Conservation (phyloP, 2,888 invertebrate species). For the Phragmatobia fuliginosa region DNA sequence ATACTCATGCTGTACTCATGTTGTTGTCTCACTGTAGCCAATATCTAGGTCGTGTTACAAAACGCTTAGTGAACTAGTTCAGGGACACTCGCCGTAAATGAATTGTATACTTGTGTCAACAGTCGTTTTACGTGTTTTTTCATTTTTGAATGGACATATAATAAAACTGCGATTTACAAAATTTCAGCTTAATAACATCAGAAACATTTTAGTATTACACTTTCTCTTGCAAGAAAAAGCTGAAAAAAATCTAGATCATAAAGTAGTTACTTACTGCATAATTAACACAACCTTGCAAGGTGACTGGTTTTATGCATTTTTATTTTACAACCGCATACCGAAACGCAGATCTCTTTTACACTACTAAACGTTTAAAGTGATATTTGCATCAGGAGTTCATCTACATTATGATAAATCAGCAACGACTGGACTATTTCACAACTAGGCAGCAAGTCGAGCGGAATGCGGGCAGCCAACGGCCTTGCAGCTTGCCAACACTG, state of each 20-base stretch:
- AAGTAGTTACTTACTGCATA: conserved; percentile 27
- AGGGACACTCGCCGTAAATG: conserved; percentile 76
- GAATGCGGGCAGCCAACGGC: conserved; percentile 82
- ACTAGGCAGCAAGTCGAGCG: conserved; percentile 71
- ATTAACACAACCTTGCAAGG: conserved; percentile 46
- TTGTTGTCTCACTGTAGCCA: conserved; percentile 59
- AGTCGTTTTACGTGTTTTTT: conserved; percentile 25
- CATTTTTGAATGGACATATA: conserved; percentile 1
- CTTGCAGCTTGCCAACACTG: conserved; percentile 82
- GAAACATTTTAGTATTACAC: conserved; percentile 23
- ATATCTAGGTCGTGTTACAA: conserved; percentile 79
- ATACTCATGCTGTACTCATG: conserved; percentile 25
- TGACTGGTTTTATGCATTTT: conserved; percentile 22
- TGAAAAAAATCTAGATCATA: conserved; percentile 26
- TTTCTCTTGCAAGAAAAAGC: conserved; percentile 35
- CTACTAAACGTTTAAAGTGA: conserved; percentile 26
- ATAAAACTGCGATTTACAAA: background rate
- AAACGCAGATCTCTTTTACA: conserved; percentile 40
- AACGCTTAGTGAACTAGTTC: conserved; percentile 79
- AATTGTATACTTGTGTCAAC: conserved; percentile 63
- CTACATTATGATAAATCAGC: conserved; percentile 59
- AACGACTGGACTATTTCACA: conserved; percentile 81
- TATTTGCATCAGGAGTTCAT: conserved; percentile 35
- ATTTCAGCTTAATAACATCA: background rate
- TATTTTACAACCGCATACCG: conserved; percentile 16